Evolutionary conservation across 1,140 invertebrate species (phyloP), one percentile per base, ranked within the genome.

Genomic region (Adelges cooleyi): DNA sequence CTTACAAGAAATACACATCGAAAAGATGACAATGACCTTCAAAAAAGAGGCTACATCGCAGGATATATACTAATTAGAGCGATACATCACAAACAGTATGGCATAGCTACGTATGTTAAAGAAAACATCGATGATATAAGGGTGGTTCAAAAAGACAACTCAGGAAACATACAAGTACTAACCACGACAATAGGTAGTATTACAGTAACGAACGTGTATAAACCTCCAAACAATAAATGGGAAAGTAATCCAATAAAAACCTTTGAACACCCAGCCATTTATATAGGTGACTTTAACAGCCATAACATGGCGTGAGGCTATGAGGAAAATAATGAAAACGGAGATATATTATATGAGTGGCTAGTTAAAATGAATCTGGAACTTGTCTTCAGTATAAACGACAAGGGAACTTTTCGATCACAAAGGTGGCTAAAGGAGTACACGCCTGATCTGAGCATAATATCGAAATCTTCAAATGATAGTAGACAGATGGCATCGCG

Each of bases 131-230:
- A 48, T 17, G 74, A 36, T 69, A 69, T 2, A 44, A 66, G 36
- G 72, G 74, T 15, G 73, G 74, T 52, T 71, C 72, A 51, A 70
- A 74, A 18, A n/a, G 29, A 18, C 10, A 3, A 38, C 18, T 17
- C 13, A 6, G 18, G 33, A 62, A 48, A 62, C 40, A 67, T 50
- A 9, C 40, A 44, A 38, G 22, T 46, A 46, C 20, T 67, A 20
- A 29, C 36, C 4, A 44, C 65, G 9, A 66, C 18, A 27, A 48
- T 68, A 27, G 6, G 13, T 54, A 40, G 23, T 22, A 52, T 65
- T 29, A 44, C 13, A 10, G 29, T 68, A 22, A n/a, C 20, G 8
- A 68, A 66, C 23, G 36, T 66, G 3, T 68, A 66, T 51, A 68
- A 68, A 44, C 49, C 50, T 15, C 67, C 62, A 25, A 22, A 40